Percentiles rank a stretch among this genome's conserved stretches.
phyloP scores from a whole-genome alignment of 2,888 invertebrate genomes.

The Dicycla oo region DNA sequence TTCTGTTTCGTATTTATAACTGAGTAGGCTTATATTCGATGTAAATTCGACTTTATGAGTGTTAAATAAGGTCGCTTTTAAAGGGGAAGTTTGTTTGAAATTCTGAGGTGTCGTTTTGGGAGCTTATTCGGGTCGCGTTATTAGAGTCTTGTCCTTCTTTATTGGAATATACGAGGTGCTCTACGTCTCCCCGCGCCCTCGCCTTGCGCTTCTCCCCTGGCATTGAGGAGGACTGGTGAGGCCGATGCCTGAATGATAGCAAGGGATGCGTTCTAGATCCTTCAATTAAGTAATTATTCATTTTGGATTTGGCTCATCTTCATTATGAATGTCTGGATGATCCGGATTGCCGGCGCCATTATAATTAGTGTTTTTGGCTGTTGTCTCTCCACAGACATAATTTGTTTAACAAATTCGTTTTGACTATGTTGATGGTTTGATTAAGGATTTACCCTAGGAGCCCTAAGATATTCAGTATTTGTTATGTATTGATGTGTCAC shows the following conservation, averaged over 20 bases:
- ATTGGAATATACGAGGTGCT: constrained; percentile 84
- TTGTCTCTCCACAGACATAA: constrained; percentile 2
- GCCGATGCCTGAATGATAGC: constrained; percentile 26
- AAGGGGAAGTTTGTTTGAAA: constrained; percentile 59
- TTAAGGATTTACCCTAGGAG: neutral
- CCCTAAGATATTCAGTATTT: constrained; percentile 22
- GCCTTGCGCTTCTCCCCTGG: constrained; percentile 28
- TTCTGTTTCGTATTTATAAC: constrained; percentile 83
- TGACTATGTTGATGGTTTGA: constrained; percentile 12
- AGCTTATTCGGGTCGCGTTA: constrained; percentile 85
- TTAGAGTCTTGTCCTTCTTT: constrained; percentile 86
- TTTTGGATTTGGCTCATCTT: constrained; percentile 18
- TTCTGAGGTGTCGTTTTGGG: constrained; percentile 85
- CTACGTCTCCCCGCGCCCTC: constrained; percentile 53
- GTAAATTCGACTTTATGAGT: constrained; percentile 59
- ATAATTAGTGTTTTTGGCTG: constrained; percentile 14
- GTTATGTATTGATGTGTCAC: constrained; percentile 25
- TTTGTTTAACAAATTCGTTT: constrained; percentile 49
- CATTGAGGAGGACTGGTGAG: constrained; percentile 40
- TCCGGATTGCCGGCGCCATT: constrained; percentile 22
- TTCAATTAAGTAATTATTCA: constrained; percentile 47
- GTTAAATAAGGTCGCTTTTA: constrained; percentile 68
- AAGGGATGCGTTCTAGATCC: constrained; percentile 27
- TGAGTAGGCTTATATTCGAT: constrained; percentile 31
- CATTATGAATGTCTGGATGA: constrained; percentile 29